These are phyloP conservation scores for Xyliphius kryptos DNA, from an alignment of 2,113 vertebrate species.

Conservation along the genomic window DNA sequence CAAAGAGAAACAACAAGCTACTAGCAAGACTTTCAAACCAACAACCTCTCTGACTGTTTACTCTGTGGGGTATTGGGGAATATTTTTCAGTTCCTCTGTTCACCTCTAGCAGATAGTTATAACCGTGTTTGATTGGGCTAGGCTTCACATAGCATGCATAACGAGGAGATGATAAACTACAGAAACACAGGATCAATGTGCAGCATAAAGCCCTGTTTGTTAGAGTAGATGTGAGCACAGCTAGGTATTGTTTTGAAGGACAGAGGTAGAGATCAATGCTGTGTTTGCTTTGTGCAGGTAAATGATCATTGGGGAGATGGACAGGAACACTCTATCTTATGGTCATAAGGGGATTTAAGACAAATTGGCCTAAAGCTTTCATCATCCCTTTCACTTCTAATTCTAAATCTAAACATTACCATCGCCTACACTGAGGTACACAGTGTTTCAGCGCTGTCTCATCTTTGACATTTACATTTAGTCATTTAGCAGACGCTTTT, in stretches of 20 bases:
- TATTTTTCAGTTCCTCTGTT: constrained; percentile 29
- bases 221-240: constrained; percentile 32
- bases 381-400: constrained; percentile 43
- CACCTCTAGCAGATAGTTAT: constrained; percentile 32
- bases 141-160: constrained; percentile 27
- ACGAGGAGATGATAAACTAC: constrained; percentile 55
- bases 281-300: constrained; percentile 63
- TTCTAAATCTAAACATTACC: constrained; percentile 36
- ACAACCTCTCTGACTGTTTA: background rate
- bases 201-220: constrained; percentile 38
- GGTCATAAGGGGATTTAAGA: constrained; percentile 51
- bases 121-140: constrained; percentile 27
- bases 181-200: constrained; percentile 50
- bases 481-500: no score
- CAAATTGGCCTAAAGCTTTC: constrained; percentile 52
- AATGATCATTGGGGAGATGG: constrained; percentile 54
- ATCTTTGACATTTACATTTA: no score
- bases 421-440: constrained; percentile 11
- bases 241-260: constrained; percentile 45
- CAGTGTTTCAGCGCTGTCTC: background rate
- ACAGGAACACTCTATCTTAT: constrained; percentile 57
- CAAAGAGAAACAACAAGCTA: background rate
- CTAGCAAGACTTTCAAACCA: background rate
- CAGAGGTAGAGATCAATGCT: constrained; percentile 47
- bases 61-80: background rate